Base-by-base conservation (phyloP, 2,888 invertebrate genomes). In the Prosapia bicincta region DNA sequence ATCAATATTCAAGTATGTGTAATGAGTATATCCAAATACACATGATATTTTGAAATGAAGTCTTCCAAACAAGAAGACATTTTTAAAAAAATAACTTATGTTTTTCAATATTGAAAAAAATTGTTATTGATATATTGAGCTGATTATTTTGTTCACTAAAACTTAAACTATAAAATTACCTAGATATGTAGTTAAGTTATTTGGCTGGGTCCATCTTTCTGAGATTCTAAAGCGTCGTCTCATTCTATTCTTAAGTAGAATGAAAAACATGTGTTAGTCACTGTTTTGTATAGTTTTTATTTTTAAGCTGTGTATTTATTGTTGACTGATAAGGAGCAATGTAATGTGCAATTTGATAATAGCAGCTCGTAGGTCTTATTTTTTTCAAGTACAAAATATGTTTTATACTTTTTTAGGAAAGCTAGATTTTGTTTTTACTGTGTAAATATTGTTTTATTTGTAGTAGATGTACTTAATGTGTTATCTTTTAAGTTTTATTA, bases 151-250 rank as follows among this genome's bases (percentile, higher is more conserved):
- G 20, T 69, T 69, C 69, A 26, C 69, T 69, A 74, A 69, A 30
- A 69, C 28, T 30, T 66, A 74, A 69, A 65, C 65, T 74, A 69
- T 54, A 74, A 28, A 69, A 74, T 74, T 54, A 54, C 20, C 54
- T 54, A 54, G 20, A 54, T 54, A 54, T 54, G 54, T 54, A 54
- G 54, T 67, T 74, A 69, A 74, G 69, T 77, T 78, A 65, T 65
- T 78, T 78, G 78, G 77, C 76, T 78, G 78, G 78, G 78, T 78
- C 78, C 78, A 78, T 43, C 43, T 74, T 65, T 54, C 54, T 68
- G 43, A 73, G 74, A 74, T 74, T 74, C 74, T 74, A 74, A 74
- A 74, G 66, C 65, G 15, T 65, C 20, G 65, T 69, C 69, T 69
- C 43, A 65, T 69, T 69, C 69, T 65, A 69, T 20, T 68, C 54